phyloP scores from a whole-genome alignment of 2,888 invertebrate genomes.

The Ornithoptera priamus region DNA sequence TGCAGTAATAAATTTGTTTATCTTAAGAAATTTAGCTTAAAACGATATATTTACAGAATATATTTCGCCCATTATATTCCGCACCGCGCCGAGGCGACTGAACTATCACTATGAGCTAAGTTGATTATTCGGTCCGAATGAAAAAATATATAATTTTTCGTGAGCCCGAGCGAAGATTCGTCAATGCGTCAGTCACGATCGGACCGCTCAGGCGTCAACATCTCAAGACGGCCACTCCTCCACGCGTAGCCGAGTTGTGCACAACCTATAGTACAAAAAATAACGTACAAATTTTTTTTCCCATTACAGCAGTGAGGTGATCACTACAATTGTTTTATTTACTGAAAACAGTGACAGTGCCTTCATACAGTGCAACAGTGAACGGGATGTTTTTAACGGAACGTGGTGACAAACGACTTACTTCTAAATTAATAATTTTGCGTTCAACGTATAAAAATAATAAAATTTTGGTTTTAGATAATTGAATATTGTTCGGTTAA shows the following conservation, averaged over 20 bases:
- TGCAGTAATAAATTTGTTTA: background rate
- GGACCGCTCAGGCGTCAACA: conserved; percentile 69
- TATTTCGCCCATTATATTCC: conserved; percentile 43
- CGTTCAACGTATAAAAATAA: conserved; percentile 51
- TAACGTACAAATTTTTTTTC: conserved; percentile 70
- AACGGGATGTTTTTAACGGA: conserved; percentile 49
- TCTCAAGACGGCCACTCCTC: conserved; percentile 59
- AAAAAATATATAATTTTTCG: conserved; percentile 75
- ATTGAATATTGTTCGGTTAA: conserved; percentile 61
- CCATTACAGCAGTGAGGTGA: conserved; percentile 63
- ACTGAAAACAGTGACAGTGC: conserved; percentile 63
- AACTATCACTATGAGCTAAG: conserved; percentile 76
- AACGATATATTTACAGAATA: conserved; percentile 32
- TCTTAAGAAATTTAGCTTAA: conserved; percentile 47
- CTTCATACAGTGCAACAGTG: conserved; percentile 54
- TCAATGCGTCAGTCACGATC: conserved; percentile 75
- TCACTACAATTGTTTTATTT: conserved; percentile 47
- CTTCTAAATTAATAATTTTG: conserved; percentile 46
- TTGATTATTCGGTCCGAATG: conserved; percentile 74
- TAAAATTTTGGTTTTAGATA: conserved; percentile 56
- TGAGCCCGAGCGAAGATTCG: conserved; percentile 73
- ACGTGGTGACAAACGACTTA: conserved; percentile 42
- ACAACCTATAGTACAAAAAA: conserved; percentile 76
- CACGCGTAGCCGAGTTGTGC: conserved; percentile 66
- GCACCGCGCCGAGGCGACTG: conserved; percentile 61